Conservation (phyloP, 2,888 invertebrate species). For the Cremastinae sp. region DNA sequence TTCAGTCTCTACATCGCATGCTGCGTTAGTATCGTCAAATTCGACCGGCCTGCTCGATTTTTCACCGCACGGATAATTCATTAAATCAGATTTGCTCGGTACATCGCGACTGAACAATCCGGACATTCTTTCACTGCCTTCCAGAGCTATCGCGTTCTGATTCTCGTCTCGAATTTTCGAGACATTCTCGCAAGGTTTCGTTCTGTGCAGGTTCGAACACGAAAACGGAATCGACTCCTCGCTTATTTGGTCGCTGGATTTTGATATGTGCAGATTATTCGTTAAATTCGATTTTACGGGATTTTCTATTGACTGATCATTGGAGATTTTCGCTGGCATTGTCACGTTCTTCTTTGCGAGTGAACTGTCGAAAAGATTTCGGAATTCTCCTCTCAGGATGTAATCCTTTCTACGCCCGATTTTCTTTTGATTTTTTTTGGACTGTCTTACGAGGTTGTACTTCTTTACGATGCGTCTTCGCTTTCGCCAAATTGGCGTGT, state of each 20-base stretch:
- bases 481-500: slow-evolving; percentile 65
- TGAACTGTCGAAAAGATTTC: slow-evolving; percentile 62
- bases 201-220: slow-evolving; percentile 51
- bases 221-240: slow-evolving; percentile 3
- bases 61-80: slow-evolving; percentile 18
- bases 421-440: slow-evolving; percentile 63
- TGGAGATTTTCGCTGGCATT: slow-evolving; percentile 57
- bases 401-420: slow-evolving; percentile 16
- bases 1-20: no score
- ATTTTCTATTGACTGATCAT: background rate
- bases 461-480: slow-evolving; percentile 66
- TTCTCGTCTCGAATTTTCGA: slow-evolving; percentile 66
- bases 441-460: slow-evolving; percentile 68
- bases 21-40: no score
- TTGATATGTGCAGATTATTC: slow-evolving; percentile 50
- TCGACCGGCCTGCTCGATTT: no score
- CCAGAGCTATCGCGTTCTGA: slow-evolving; percentile 61
- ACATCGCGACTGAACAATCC: slow-evolving; percentile 13
- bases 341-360: slow-evolving; percentile 61
- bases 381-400: slow-evolving; percentile 29
- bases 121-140: slow-evolving; percentile 16
- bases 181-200: slow-evolving; percentile 67
- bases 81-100: slow-evolving; percentile 9
- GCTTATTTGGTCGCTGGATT: slow-evolving; percentile 61
- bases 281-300: background rate